phyloP scores from a whole-genome alignment of 2,797 vertebrate species.

The Argyrosomus regius region DNA sequence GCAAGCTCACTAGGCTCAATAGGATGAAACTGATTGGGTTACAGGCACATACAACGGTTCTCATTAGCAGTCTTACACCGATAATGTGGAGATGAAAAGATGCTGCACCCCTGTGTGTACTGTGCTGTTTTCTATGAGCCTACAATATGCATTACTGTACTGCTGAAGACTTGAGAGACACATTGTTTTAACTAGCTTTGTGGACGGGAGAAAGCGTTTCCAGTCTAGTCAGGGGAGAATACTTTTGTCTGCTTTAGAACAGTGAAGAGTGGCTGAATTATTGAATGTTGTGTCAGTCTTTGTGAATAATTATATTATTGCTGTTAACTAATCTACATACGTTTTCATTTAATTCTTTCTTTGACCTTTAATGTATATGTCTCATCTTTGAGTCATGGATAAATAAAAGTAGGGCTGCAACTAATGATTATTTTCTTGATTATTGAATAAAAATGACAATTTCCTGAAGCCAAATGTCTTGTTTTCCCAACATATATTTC shows the following conservation, averaged over 20 bases:
- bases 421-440: neutral
- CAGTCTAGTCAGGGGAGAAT: constrained; percentile 24
- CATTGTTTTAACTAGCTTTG: constrained; percentile 58
- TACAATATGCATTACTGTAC: constrained; percentile 55
- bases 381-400: neutral
- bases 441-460: neutral
- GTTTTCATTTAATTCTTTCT: neutral
- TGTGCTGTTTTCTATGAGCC: constrained; percentile 48
- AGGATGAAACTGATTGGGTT: constrained; percentile 57
- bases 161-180: constrained; percentile 43
- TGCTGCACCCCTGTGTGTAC: constrained; percentile 48
- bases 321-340: constrained; percentile 19
- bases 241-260: constrained; percentile 48
- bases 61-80: constrained; percentile 74
- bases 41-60: constrained; percentile 61
- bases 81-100: constrained; percentile 75
- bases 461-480: neutral
- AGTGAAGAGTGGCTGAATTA: constrained; percentile 14
- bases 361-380: constrained; percentile 9
- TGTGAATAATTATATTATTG: constrained; percentile 16
- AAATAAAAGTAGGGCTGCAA: neutral
- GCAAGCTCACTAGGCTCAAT: constrained; percentile 45
- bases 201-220: constrained; percentile 23
- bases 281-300: constrained; percentile 10
- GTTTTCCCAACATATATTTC: neutral